phyloP scores from a whole-genome alignment of 2,888 invertebrate species.

The Macaria notata region DNA sequence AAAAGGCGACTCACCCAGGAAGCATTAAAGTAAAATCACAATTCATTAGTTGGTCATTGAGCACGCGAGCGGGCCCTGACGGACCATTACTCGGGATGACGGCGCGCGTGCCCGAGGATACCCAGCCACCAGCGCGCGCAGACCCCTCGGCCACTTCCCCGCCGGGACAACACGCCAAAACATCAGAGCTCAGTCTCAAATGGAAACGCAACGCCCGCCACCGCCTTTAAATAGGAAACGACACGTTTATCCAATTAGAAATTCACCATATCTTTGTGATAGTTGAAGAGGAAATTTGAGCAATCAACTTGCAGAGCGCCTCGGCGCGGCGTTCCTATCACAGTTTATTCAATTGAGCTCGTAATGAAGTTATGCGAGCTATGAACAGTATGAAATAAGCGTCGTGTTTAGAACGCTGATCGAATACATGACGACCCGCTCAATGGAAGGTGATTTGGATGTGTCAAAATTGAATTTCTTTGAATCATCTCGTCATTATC shows the following conservation, averaged over 20 bases:
- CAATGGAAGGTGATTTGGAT: slow-evolving; percentile 20
- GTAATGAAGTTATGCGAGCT: slow-evolving; percentile 79
- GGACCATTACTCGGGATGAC: slow-evolving; percentile 78
- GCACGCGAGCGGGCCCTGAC: slow-evolving; percentile 57
- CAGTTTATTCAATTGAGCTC: slow-evolving; percentile 82
- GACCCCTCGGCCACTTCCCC: slow-evolving; percentile 42
- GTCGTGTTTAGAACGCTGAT: slow-evolving; percentile 46
- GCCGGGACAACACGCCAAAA: slow-evolving; percentile 43
- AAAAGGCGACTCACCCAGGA: slow-evolving; percentile 67
- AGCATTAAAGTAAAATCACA: slow-evolving; percentile 65
- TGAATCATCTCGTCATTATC: not conserved
- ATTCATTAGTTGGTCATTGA: slow-evolving; percentile 76
- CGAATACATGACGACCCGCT: slow-evolving; percentile 41
- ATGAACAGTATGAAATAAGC: slow-evolving; percentile 64
- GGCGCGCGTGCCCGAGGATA: slow-evolving; percentile 71
- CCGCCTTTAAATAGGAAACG: slow-evolving; percentile 82
- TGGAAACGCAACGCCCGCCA: slow-evolving; percentile 71
- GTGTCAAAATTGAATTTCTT: slow-evolving; percentile 11
- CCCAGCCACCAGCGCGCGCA: slow-evolving; percentile 40
- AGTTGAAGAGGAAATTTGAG: slow-evolving; percentile 82
- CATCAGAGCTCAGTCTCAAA: slow-evolving; percentile 57
- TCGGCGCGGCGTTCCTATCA: slow-evolving; percentile 76
- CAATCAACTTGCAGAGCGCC: slow-evolving; percentile 80
- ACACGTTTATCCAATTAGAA: slow-evolving; percentile 83
- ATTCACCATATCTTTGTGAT: slow-evolving; percentile 83